These are phyloP conservation scores for Trichonephila inaurata DNA, from an alignment of 1,140 invertebrate species.

Conservation along the genomic window DNA sequence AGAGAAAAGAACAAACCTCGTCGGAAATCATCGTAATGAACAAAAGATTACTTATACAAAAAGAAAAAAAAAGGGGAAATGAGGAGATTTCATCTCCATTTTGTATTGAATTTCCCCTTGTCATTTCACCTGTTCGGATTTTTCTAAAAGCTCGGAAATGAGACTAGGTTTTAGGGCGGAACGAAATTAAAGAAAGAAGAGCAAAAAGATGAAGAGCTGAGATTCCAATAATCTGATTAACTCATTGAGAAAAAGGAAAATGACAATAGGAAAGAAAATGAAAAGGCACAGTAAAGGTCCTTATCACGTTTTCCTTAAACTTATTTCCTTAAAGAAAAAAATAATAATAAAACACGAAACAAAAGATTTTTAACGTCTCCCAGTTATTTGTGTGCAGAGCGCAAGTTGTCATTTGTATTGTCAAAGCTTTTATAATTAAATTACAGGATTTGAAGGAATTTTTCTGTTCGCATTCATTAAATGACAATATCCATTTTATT, in stretches of 20 bases:
- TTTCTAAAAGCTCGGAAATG: conserved; percentile 11
- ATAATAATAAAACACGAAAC: background rate
- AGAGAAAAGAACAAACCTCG: background rate
- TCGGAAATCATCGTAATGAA: conserved; percentile 27
- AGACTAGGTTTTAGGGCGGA: background rate
- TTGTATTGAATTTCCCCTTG: conserved; percentile 26
- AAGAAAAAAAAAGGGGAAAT: background rate
- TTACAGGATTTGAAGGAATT: background rate
- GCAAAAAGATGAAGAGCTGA: background rate
- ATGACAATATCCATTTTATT: background rate
- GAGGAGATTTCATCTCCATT: background rate
- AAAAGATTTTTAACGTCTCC: background rate
- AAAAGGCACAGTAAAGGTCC: background rate
- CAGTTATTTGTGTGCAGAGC: background rate
- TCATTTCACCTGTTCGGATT: conserved; percentile 10
- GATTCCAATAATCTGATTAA: conserved; percentile 39
- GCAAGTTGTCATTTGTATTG: background rate
- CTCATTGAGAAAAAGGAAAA: conserved; percentile 10
- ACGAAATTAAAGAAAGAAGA: background rate
- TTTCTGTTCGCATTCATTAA: background rate
- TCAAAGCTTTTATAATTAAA: background rate
- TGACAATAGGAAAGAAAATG: conserved; percentile 10
- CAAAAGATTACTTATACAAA: conserved; percentile 8
- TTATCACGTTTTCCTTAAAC: conserved; percentile 2
- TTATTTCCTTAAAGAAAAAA: background rate